Conservation (phyloP, 2,797 vertebrate genomes). For the Lacerta agilis region DNA sequence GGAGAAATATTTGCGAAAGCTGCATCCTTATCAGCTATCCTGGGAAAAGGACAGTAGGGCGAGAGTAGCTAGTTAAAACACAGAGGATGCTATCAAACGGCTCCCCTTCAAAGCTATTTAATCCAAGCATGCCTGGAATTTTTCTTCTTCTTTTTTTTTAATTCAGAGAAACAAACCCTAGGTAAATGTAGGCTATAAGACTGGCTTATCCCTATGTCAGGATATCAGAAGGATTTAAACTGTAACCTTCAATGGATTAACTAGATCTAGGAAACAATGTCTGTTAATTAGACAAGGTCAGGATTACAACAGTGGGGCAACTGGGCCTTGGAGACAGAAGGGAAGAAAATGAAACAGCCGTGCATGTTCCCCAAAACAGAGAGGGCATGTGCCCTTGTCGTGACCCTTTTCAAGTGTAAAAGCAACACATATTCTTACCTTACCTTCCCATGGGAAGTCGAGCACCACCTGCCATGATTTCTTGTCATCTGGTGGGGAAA, state of each 20-base stretch:
- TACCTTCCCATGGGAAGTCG: background rate
- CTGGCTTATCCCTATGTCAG: background rate
- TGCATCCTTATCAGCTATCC: constrained; percentile 35
- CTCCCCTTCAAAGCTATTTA: constrained; percentile 1
- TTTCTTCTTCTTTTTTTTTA: constrained; percentile 12
- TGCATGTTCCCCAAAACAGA: background rate
- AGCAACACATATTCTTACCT: background rate
- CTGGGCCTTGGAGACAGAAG: background rate
- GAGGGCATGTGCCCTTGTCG: background rate
- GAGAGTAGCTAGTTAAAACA: constrained; percentile 42
- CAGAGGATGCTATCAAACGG: background rate
- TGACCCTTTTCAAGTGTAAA: background rate
- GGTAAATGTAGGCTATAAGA: constrained; percentile 37
- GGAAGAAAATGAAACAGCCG: constrained; percentile 1
- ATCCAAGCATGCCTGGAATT: constrained; percentile 30
- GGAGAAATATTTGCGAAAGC: constrained; percentile 18
- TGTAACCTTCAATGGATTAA: constrained; percentile 35
- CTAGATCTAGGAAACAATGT: constrained; percentile 38
- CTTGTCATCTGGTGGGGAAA: background rate
- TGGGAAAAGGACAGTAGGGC: constrained; percentile 13
- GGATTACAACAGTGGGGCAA: background rate
- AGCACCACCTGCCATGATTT: background rate
- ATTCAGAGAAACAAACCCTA: constrained; percentile 36
- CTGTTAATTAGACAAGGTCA: constrained; percentile 29
- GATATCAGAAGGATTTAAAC: constrained; percentile 18